A percentile compares a stretch with the other conserved stretches of the same genome.
phyloP scores from a whole-genome alignment of 2,797 vertebrate species.

The Carcharodon carcharias region DNA sequence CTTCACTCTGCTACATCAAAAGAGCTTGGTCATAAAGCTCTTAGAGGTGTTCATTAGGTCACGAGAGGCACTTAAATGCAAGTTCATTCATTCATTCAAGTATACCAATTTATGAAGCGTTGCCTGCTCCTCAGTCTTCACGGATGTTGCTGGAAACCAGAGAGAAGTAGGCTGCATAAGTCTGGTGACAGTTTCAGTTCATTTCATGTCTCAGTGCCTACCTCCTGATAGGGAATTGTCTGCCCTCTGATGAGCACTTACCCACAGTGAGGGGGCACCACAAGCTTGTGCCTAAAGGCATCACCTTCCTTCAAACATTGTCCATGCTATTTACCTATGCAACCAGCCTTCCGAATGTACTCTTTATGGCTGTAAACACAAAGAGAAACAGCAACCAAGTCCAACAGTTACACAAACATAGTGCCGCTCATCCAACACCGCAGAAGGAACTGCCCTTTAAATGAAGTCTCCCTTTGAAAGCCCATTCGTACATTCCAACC shows the following conservation, averaged over 20 bases:
- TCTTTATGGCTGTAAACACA: not conserved
- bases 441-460: not conserved
- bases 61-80: no score
- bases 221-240: not conserved
- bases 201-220: not conserved
- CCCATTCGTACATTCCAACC: not conserved
- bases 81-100: no score
- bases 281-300: no score
- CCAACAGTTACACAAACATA: constrained; percentile 29
- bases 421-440: not conserved
- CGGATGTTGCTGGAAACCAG: not conserved
- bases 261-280: not conserved
- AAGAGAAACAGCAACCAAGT: not conserved
- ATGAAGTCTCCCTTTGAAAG: constrained; percentile 32
- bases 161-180: not conserved
- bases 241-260: not conserved
- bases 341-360: not conserved
- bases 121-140: no score
- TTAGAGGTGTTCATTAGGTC: no score
- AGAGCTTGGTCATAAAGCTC: no score
- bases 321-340: not conserved
- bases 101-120: no score
- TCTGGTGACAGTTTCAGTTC: not conserved
- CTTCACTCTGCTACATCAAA: no score
- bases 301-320: not conserved